Conservation (phyloP, 2,888 invertebrate genomes). For the Lucinisca nassula region DNA sequence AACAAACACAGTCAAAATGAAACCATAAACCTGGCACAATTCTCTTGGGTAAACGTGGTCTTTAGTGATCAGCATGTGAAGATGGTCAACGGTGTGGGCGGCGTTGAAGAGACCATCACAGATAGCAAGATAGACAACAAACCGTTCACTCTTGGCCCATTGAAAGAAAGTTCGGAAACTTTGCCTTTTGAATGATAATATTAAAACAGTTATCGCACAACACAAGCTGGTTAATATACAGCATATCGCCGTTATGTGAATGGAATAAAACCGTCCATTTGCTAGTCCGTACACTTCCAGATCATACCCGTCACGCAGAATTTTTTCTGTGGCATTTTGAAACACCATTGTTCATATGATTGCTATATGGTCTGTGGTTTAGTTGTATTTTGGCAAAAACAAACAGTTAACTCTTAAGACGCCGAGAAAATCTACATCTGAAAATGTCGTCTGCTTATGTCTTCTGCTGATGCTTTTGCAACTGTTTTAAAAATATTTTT, state of each 20-base stretch:
- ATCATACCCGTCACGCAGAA: slow-evolving; percentile 45
- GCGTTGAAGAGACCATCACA: slow-evolving; percentile 66
- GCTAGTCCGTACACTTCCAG: slow-evolving; percentile 57
- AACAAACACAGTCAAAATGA: slow-evolving; percentile 60
- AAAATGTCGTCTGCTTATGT: no score
- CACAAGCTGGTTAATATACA: slow-evolving; percentile 55
- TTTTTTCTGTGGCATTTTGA: not conserved
- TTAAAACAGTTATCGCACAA: slow-evolving; percentile 40
- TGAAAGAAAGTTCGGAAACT: slow-evolving; percentile 47
- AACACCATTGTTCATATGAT: no score
- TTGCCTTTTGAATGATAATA: slow-evolving; percentile 48
- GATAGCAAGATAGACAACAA: slow-evolving; percentile 61
- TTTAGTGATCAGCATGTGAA: slow-evolving; percentile 54
- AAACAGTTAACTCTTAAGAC: no score
- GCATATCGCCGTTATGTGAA: slow-evolving; percentile 56
- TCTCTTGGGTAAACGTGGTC: slow-evolving; percentile 59
- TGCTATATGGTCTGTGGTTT: no score
- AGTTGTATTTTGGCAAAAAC: no score
- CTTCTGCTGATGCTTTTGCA: no score
- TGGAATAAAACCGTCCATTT: slow-evolving; percentile 50
- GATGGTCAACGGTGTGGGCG: slow-evolving; percentile 58
- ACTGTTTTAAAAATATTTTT: no score
- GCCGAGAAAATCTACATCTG: no score
- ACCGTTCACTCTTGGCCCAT: slow-evolving; percentile 65
- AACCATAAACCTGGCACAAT: slow-evolving; percentile 65